These are phyloP conservation scores for Myripristis murdjan DNA, from an alignment of 2,797 vertebrate species.

Conservation along the genomic window DNA sequence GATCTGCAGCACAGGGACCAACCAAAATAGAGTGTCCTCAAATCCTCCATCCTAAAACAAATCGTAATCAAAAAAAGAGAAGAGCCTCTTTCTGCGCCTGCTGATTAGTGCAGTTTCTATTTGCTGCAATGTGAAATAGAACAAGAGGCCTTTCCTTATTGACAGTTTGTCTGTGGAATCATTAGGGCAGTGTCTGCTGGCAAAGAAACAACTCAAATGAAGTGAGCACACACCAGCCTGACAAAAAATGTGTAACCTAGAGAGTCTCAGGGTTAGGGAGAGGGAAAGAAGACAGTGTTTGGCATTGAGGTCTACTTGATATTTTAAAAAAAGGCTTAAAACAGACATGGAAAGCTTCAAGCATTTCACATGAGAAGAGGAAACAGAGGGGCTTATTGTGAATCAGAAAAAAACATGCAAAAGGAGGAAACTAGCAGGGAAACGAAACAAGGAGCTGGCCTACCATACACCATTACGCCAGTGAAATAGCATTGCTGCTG, in stretches of 20 bases:
- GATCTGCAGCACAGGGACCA: slow-evolving; percentile 55
- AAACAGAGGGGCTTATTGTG: slow-evolving; percentile 58
- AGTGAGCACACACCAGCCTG: slow-evolving; percentile 18
- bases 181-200: slow-evolving; percentile 33
- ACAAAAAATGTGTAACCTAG: slow-evolving; percentile 21
- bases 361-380: slow-evolving; percentile 55
- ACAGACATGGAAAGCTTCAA: slow-evolving; percentile 26
- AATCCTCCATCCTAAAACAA: slow-evolving; percentile 48
- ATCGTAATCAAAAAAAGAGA: slow-evolving; percentile 21
- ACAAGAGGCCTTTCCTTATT: slow-evolving; percentile 29
- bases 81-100: neutral
- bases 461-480: neutral
- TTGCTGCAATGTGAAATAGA: slow-evolving; percentile 29
- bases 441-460: slow-evolving; percentile 15
- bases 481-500: neutral
- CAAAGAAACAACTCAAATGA: slow-evolving; percentile 8
- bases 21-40: slow-evolving; percentile 69
- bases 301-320: slow-evolving; percentile 21
- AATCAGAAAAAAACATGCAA: slow-evolving; percentile 36
- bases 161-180: slow-evolving; percentile 38
- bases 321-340: slow-evolving; percentile 27
- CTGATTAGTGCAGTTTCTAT: slow-evolving; percentile 29
- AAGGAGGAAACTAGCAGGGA: slow-evolving; percentile 19
- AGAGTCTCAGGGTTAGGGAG: slow-evolving; percentile 17
- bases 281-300: slow-evolving; percentile 34